phyloP scores from a whole-genome alignment of 2,888 invertebrate species.

The Lissonota sp. region DNA sequence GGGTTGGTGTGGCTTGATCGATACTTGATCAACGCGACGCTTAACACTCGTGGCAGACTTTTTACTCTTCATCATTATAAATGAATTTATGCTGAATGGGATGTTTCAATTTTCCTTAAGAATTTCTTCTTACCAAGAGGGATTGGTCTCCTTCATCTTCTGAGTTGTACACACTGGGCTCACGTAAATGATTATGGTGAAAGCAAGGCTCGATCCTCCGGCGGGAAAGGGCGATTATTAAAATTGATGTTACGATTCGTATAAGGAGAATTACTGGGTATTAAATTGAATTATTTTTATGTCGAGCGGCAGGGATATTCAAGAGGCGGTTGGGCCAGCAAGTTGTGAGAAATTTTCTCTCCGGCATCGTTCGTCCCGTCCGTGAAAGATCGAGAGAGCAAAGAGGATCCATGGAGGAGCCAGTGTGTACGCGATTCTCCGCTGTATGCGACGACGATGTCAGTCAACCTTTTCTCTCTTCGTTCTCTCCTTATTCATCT shows the following conservation, averaged over 20 bases:
- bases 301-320: conserved; percentile 54
- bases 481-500: conserved; percentile 62
- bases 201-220: conserved; percentile 13
- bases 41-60: conserved; percentile 23
- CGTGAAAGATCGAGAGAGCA: conserved; percentile 16
- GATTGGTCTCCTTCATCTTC: background rate
- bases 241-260: conserved; percentile 78
- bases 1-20: conserved; percentile 22
- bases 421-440: background rate
- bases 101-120: conserved; percentile 33
- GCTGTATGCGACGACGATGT: conserved; percentile 34
- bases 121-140: conserved; percentile 4
- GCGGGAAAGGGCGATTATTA: conserved; percentile 75
- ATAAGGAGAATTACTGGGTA: conserved; percentile 77
- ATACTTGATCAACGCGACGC: conserved; percentile 44
- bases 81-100: conserved; percentile 3
- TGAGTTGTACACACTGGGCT: background rate
- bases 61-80: conserved; percentile 15
- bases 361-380: background rate
- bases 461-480: conserved; percentile 52
- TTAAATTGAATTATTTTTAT: conserved; percentile 80
- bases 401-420: conserved; percentile 23
- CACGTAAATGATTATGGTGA: background rate
- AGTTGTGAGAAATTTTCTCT: background rate
- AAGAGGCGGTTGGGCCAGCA: conserved; percentile 27